Evolutionary conservation across 2,888 invertebrate genomes (phyloP).

Genomic region (Synergus laeviventris): DNA sequence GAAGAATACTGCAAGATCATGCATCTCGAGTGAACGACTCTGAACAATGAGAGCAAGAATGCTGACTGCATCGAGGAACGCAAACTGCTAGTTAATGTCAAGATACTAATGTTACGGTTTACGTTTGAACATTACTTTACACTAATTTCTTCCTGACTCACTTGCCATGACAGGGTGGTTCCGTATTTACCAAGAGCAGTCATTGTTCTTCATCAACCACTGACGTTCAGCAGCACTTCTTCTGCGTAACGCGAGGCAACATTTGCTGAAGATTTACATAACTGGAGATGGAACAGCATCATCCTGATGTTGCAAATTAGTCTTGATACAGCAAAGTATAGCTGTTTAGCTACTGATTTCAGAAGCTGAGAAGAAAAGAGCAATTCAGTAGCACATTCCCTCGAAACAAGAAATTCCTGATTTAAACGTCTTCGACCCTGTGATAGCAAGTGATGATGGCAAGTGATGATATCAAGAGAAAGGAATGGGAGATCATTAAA

Average conservation of each 20-base stretch:
- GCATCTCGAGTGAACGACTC: conserved; percentile 25
- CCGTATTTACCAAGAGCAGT: background rate
- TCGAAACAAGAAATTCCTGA: background rate
- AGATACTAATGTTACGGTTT: conserved; percentile 4
- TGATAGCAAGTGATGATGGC: too few species aligned
- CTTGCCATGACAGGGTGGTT: background rate
- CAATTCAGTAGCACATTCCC: background rate
- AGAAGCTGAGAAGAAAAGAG: background rate
- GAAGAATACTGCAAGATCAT: conserved; percentile 34
- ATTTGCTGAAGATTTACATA: background rate
- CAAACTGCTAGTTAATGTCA: conserved; percentile 17
- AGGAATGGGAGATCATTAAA: background rate
- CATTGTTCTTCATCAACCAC: background rate
- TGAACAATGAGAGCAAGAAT: conserved; percentile 28
- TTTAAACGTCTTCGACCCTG: background rate
- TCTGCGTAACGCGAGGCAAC: background rate
- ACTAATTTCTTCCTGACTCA: conserved; percentile 12
- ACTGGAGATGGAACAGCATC: background rate
- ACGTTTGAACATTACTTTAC: background rate
- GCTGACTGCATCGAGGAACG: background rate
- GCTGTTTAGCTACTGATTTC: background rate
- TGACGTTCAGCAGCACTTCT: background rate
- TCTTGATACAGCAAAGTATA: background rate
- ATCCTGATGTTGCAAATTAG: background rate
- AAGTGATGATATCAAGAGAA: too few species aligned